Evolutionary conservation across 1,140 invertebrate genomes (phyloP), one percentile per base, ranked within the genome.

Genomic region (Sycobia sp.): DNA sequence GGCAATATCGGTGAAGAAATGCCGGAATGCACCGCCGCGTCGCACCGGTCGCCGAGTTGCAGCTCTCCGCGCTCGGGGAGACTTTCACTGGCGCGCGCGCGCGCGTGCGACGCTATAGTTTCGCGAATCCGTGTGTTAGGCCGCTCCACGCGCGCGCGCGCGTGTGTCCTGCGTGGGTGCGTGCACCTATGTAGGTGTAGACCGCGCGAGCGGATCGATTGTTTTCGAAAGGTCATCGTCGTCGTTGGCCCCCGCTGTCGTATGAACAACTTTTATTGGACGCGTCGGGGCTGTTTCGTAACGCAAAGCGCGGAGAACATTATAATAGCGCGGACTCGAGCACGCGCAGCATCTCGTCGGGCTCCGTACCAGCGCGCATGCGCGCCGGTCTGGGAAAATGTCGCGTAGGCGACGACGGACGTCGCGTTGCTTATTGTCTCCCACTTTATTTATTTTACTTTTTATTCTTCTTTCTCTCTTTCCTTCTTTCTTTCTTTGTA

Each of bases 11-110:
- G 66, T 71, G 73, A 79, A 75, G 73, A 76, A 78, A 78, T 75
- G 69, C 66, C 71, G 74, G 76, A 76, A 76, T 77, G 75, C 71
- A 36, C 41, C 22, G 60, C 18, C 1, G 25, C n/a, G 8, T 23
- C 10, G n/a, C n/a, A 18, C 7, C 14, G 39, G n/a, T 18, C 39
- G 39, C n/a, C n/a, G 25, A 5, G 46, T 16, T 11, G 22, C 56
- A n/a, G 41, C 32, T 46, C 55, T 73, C 73, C 69, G 68, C 75
- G 73, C 75, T 73, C 68, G 69, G 60, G 54, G 69, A 67, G 69
- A 79, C 77, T 79, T 79, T 79, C 77, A 79, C 77, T 78, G 72
- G 71, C 72, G 73, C 67, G 73, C 68, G 70, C 64, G 71, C 70
- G 41, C 57, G 55, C 54, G 65, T 69, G 61, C 41, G n/a, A n/a